Evolutionary conservation across 2,113 vertebrate genomes (phyloP).

Genomic region (Hippopotamus amphibius): DNA sequence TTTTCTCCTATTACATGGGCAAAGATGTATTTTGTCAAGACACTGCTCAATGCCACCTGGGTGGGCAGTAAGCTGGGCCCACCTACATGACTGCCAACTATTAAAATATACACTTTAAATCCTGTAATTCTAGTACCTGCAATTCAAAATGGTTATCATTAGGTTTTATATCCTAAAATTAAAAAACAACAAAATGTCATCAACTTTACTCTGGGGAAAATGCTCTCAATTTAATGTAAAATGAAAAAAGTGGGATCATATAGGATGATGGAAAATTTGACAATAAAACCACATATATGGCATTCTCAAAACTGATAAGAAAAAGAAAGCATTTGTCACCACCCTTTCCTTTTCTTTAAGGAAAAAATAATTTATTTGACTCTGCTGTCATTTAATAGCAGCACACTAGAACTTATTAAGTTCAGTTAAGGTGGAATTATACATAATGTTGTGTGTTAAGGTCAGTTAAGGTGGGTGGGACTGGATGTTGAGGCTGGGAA

Average conservation of each 20-base stretch:
- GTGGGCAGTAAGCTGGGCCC: neutral
- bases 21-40: neutral
- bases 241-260: neutral
- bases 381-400: neutral
- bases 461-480: neutral
- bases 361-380: neutral
- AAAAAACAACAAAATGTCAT: slow-evolving; percentile 7
- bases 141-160: slow-evolving; percentile 46
- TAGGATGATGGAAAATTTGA: neutral
- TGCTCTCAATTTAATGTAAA: neutral
- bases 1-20: slow-evolving; percentile 16
- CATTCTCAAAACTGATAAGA: neutral
- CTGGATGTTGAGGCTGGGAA: neutral
- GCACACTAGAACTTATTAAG: neutral
- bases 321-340: neutral
- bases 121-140: neutral
- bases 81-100: neutral
- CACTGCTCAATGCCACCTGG: neutral
- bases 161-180: neutral
- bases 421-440: neutral
- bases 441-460: neutral
- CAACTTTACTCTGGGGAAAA: neutral
- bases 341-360: neutral
- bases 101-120: slow-evolving; percentile 33
- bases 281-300: neutral